These are phyloP conservation scores for Drosophila repleta DNA, from an alignment of 1,140 invertebrate genomes.

Conservation along the genomic window DNA sequence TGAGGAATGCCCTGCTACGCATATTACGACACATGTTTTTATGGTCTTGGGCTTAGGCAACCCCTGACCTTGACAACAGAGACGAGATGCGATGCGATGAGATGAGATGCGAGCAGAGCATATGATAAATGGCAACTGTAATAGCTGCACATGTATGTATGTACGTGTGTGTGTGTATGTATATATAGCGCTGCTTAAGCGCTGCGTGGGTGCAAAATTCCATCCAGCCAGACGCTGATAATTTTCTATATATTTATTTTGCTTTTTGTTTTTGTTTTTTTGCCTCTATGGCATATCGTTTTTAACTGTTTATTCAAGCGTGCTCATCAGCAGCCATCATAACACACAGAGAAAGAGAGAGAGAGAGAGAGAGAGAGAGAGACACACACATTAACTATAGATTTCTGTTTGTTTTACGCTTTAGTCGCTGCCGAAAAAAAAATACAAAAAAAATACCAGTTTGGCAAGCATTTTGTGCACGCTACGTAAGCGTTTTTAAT, in stretches of 20 bases:
- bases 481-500: constrained; percentile 67
- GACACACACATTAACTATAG: constrained; percentile 40
- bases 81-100: constrained; percentile 40
- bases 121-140: constrained; percentile 40
- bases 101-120: constrained; percentile 30
- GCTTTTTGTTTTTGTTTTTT: no score
- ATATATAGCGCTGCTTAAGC: constrained; percentile 16
- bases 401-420: constrained; percentile 45
- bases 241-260: constrained; percentile 16
- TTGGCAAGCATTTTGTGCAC: constrained; percentile 46
- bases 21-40: constrained; percentile 80
- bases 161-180: neutral
- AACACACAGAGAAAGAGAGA: neutral
- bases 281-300: constrained; percentile 25
- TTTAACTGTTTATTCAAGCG: constrained; percentile 45
- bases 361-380: no score
- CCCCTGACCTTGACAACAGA: constrained; percentile 76
- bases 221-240: constrained; percentile 41
- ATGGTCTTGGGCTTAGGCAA: constrained; percentile 67
- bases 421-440: constrained; percentile 5
- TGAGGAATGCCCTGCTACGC: constrained; percentile 73
- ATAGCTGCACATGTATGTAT: constrained; percentile 13
- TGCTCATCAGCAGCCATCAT: constrained; percentile 25
- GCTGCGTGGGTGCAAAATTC: constrained; percentile 56
- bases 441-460: constrained; percentile 46